Percentiles rank a stretch among this genome's conserved stretches.
These are phyloP conservation scores for Gastrophysa polygoni DNA, from an alignment of 2,888 invertebrate species.

Conservation along the genomic window DNA sequence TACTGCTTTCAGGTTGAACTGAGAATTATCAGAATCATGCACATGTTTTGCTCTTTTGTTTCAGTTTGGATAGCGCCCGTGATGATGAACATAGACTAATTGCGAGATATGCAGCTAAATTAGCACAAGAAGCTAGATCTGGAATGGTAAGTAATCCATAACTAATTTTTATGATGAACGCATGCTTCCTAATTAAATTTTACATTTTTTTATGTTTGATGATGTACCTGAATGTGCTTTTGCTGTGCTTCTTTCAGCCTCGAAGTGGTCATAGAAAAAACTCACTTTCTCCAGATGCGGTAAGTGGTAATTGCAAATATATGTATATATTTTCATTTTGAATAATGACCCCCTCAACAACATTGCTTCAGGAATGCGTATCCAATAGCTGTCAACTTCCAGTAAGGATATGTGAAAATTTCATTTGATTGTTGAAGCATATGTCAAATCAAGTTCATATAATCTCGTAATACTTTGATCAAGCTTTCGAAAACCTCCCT, in stretches of 20 bases:
- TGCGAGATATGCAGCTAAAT: constrained; percentile 92
- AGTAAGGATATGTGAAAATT: too few species aligned
- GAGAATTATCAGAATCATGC: neutral
- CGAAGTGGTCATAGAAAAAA: constrained; percentile 65
- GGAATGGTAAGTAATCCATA: constrained; percentile 58
- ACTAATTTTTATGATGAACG: constrained; percentile 17
- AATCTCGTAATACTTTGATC: too few species aligned
- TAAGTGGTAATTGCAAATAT: constrained; percentile 54
- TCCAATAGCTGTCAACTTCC: too few species aligned
- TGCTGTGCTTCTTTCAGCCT: constrained; percentile 61
- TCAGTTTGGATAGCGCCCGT: constrained; percentile 57
- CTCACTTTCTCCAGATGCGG: constrained; percentile 67
- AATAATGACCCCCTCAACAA: too few species aligned
- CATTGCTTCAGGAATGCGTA: too few species aligned
- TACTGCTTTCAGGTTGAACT: too few species aligned
- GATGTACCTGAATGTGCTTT: constrained; percentile 52
- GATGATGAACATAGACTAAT: constrained; percentile 97
- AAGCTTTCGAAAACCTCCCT: too few species aligned
- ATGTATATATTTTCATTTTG: too few species aligned
- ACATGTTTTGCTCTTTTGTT: constrained; percentile 23
- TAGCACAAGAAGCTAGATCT: constrained; percentile 90
- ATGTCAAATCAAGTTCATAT: too few species aligned
- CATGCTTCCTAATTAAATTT: constrained; percentile 35
- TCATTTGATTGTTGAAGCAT: too few species aligned
- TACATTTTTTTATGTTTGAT: constrained; percentile 39